These are phyloP conservation scores for Geotrupes spiniger DNA, from an alignment of 2,888 invertebrate species.

Conservation along the genomic window DNA sequence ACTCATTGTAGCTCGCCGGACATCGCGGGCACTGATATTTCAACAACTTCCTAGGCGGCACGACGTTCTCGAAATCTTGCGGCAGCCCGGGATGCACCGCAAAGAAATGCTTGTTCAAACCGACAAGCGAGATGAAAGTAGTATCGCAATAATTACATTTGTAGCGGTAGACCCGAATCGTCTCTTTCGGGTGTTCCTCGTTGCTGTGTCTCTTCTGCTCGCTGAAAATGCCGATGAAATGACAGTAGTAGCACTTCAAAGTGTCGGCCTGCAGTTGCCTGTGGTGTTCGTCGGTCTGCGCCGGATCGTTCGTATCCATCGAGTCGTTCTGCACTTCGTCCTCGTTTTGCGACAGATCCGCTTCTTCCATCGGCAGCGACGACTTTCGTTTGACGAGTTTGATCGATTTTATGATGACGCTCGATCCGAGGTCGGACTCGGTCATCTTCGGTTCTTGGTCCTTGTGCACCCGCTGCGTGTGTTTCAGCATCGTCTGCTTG, in stretches of 20 bases:
- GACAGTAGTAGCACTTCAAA: conserved; percentile 37
- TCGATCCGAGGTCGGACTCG: neutral
- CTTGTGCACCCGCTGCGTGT: conserved; percentile 36
- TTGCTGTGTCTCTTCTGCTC: conserved; percentile 44
- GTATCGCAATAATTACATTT: conserved; percentile 38
- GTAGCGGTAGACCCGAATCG: conserved; percentile 32
- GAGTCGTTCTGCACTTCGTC: conserved; percentile 10
- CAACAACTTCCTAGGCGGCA: conserved; percentile 38
- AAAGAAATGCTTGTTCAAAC: conserved; percentile 35
- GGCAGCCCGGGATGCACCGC: conserved; percentile 35
- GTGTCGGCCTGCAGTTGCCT: conserved; percentile 9
- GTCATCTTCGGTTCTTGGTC: neutral
- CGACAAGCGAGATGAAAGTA: conserved; percentile 31
- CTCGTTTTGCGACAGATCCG: conserved; percentile 13
- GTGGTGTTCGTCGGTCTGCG: neutral
- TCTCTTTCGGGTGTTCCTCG: conserved; percentile 39
- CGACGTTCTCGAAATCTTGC: conserved; percentile 39
- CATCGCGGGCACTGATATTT: conserved; percentile 49
- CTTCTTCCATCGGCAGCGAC: neutral
- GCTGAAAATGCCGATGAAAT: conserved; percentile 38
- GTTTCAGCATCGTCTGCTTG: conserved; percentile 38
- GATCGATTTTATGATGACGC: conserved; percentile 11
- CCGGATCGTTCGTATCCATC: conserved; percentile 5
- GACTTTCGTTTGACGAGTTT: neutral
- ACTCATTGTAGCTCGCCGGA: conserved; percentile 37